Evolutionary conservation across 2,113 vertebrate species (phyloP).

Genomic region (Haplochromis vanheusdeni): DNA sequence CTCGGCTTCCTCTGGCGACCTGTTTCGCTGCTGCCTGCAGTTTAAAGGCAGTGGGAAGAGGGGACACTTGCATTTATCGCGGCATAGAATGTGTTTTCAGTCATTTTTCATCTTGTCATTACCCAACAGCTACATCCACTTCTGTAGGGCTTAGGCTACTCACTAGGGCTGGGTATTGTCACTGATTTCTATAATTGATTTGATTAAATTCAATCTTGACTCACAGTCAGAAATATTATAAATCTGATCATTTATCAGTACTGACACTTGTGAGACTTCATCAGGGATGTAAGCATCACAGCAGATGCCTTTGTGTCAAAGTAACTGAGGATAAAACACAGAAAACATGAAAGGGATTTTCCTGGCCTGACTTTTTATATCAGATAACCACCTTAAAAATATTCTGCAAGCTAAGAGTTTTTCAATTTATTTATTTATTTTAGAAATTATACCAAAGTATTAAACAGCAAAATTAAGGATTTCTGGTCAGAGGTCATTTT

Average conservation of each 20-base stretch:
- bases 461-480: background rate
- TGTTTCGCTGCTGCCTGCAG: rapidly evolving
- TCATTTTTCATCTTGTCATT: background rate
- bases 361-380: background rate
- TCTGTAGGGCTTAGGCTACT: background rate
- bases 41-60: rapidly evolving
- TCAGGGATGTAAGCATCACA: background rate
- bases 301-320: background rate
- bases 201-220: background rate
- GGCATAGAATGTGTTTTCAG: background rate
- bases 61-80: rapidly evolving
- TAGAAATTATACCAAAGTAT: background rate
- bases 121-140: background rate
- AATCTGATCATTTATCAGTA: background rate
- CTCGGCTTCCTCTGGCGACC: rapidly evolving
- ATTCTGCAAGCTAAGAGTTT: rapidly evolving
- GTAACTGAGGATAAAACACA: background rate
- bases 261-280: background rate
- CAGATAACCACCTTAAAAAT: background rate
- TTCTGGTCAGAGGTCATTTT: background rate
- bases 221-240: background rate
- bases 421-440: background rate
- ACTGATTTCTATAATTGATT: rapidly evolving
- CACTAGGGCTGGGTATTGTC: background rate
- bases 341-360: background rate